Evolutionary conservation across 1,140 invertebrate species (phyloP).

Genomic region (Leptinotarsa defecta): DNA sequence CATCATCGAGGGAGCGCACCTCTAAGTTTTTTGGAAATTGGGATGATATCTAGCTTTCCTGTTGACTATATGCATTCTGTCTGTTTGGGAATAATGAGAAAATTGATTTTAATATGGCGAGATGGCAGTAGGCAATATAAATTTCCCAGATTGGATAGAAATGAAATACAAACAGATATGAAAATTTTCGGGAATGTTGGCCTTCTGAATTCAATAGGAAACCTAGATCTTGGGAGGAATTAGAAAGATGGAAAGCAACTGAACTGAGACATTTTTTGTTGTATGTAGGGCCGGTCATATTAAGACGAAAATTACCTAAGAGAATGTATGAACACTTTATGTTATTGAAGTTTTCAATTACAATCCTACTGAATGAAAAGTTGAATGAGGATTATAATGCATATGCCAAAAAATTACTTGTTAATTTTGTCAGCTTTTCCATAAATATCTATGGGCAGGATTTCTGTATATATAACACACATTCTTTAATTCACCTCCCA

Average conservation of each 20-base stretch:
- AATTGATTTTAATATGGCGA: constrained; percentile 23
- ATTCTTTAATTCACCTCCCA: constrained; percentile 32
- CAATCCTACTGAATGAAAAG: constrained; percentile 26
- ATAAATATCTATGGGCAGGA: constrained; percentile 30
- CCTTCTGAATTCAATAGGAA: constrained; percentile 35
- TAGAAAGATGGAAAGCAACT: constrained; percentile 37
- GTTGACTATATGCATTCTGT: constrained; percentile 30
- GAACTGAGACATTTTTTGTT: constrained; percentile 37
- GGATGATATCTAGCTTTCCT: constrained; percentile 21
- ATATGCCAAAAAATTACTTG: constrained; percentile 30
- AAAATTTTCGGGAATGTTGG: constrained; percentile 17
- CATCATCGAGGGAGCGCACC: constrained; percentile 24
- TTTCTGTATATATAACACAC: constrained; percentile 34
- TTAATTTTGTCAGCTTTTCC: constrained; percentile 29
- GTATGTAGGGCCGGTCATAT: constrained; percentile 33
- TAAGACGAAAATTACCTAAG: constrained; percentile 22
- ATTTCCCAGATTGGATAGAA: constrained; percentile 18
- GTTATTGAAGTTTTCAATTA: constrained; percentile 23
- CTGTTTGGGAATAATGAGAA: constrained; percentile 22
- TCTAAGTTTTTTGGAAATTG: constrained; percentile 17
- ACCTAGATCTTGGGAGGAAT: constrained; percentile 30
- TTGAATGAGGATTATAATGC: constrained; percentile 28
- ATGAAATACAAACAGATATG: constrained; percentile 17
- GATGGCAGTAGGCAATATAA: constrained; percentile 21
- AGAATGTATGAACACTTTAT: constrained; percentile 26